These are phyloP conservation scores for Eubasilissa regina DNA, from an alignment of 1,140 invertebrate genomes.

Conservation along the genomic window DNA sequence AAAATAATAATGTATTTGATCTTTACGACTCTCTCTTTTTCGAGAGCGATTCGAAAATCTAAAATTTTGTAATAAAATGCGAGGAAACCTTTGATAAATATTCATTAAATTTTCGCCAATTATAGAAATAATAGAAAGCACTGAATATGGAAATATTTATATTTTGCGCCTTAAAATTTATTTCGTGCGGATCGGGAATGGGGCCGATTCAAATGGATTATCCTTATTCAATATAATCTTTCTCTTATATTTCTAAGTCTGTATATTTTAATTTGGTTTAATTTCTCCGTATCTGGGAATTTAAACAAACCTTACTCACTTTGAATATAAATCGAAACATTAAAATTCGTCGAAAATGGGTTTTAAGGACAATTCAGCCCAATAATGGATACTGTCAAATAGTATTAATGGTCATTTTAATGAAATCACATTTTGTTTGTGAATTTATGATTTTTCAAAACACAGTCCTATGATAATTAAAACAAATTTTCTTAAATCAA, in stretches of 20 bases:
- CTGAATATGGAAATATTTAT: conserved; percentile 23
- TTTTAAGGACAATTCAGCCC: no score
- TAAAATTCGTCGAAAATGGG: no score
- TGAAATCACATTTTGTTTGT: no score
- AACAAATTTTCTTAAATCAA: no score
- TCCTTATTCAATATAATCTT: conserved; percentile 2
- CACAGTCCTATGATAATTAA: no score
- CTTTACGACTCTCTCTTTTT: no score
- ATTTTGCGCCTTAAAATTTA: conserved; percentile 1
- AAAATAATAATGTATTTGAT: neutral
- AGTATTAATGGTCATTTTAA: no score
- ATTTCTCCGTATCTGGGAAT: neutral
- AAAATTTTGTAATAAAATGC: conserved; percentile 1
- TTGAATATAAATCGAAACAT: no score
- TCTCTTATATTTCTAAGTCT: neutral
- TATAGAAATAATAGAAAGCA: conserved; percentile 27
- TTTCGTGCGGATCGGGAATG: conserved; percentile 8
- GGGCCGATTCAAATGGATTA: conserved; percentile 32
- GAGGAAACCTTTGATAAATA: conserved; percentile 21
- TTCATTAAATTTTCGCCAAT: conserved; percentile 15
- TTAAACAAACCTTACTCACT: neutral
- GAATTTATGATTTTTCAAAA: no score
- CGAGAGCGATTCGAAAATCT: neutral
- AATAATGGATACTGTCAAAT: no score
- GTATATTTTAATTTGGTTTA: conserved; percentile 19